These are phyloP conservation scores for Condylura cristata DNA, from an alignment of 2,113 vertebrate species.

Conservation along the genomic window DNA sequence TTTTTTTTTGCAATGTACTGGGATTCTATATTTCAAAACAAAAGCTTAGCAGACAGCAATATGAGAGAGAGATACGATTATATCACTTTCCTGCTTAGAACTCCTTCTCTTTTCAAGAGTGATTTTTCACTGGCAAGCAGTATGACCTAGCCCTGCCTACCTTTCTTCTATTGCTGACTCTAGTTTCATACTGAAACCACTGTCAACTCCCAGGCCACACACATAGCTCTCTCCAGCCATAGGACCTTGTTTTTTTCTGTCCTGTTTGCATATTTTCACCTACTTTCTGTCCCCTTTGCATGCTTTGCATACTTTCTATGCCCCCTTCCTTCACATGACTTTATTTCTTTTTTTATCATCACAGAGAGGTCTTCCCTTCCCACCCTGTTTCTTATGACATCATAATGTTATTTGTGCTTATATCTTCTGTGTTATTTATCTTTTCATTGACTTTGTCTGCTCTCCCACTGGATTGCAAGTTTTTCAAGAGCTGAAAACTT, in stretches of 20 bases:
- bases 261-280: neutral
- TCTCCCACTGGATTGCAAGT: neutral
- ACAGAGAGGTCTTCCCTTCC: neutral
- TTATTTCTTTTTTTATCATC: neutral
- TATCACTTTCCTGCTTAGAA: neutral
- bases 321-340: neutral
- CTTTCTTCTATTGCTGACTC: neutral
- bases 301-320: no score
- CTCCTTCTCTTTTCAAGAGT: neutral
- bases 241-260: neutral
- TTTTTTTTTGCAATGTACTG: no score
- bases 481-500: neutral
- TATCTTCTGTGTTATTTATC: neutral
- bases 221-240: neutral
- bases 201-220: neutral
- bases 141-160: neutral
- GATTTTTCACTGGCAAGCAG: neutral
- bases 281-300: no score
- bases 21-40: no score
- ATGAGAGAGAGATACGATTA: neutral
- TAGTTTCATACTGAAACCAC: neutral
- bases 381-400: neutral
- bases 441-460: neutral
- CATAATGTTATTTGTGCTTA: neutral
- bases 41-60: neutral